Percentiles rank a stretch among this genome's conserved stretches.
These are phyloP conservation scores for Pogonomyrmex barbatus DNA, from an alignment of 1,140 invertebrate species.

Conservation along the genomic window DNA sequence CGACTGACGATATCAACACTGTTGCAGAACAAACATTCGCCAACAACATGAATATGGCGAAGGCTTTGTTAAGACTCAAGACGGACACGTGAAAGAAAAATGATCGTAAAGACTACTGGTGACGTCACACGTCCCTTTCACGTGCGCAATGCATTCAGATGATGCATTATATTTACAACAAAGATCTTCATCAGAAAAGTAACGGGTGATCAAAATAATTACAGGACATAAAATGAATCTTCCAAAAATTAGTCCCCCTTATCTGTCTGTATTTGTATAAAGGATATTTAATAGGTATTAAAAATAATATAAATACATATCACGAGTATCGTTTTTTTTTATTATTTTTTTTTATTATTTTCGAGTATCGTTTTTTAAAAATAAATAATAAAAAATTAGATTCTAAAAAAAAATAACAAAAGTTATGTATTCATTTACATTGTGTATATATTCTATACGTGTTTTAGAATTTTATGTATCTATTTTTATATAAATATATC, in stretches of 20 bases:
- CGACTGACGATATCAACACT: slow-evolving; percentile 18
- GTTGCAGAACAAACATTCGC: not conserved
- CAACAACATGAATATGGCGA: not conserved
- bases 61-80: not conserved
- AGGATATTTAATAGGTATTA: not conserved
- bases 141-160: not conserved
- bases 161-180: not conserved
- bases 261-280: not conserved
- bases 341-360: not conserved
- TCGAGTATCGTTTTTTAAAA: not conserved
- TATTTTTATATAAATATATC: not conserved
- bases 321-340: no score
- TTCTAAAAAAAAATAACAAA: slow-evolving; percentile 1
- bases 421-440: not conserved
- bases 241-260: not conserved
- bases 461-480: not conserved
- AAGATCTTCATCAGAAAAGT: slow-evolving; percentile 11
- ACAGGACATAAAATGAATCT: not conserved
- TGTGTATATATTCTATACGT: not conserved
- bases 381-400: not conserved
- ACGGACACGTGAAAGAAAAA: not conserved
- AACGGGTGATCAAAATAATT: not conserved
- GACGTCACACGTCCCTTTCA: slow-evolving; percentile 31
- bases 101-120: not conserved
- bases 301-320: slow-evolving; percentile 1